Base-by-base conservation (phyloP, 2,888 invertebrate genomes). In the Herminia tarsipennalis region DNA sequence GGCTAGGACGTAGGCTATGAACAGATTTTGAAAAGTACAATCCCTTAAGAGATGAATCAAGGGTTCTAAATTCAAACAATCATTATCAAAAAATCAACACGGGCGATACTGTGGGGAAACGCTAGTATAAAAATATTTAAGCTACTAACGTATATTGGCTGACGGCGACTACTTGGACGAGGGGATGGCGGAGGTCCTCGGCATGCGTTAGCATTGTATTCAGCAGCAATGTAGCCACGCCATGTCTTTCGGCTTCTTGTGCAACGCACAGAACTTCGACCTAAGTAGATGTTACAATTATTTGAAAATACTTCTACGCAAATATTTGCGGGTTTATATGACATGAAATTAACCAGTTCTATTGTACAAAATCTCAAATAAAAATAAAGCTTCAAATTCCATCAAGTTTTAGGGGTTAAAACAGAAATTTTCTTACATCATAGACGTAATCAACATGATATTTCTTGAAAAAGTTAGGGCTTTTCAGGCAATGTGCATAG, bases 211-310 rank as follows among this genome's bases (percentile, higher is more conserved):
- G 72, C 0, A 84, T 85, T 0, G 76, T 67, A 12, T 74, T 58
- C 32, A 92, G 61, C n/a, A 93, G 64, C 22, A 78, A 51, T 1
- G 71, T 75, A 1, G 85, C 92, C 0, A 93, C 79, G 1, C 93
- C 93, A 35, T 87, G 88, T 0, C 85, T 86, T 0, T 90, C 73
- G 34, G 90, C 89, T n/a, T 89, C 85, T 0, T 78, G 63, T 3
- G 86, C 76, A 0, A 93, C 91, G 9, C 89, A 86, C n/a, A 93
- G 43, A 10, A 92, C 78, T 48, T 88, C 82, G 28, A 93, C 78
- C 93, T 93, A 54, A 3, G 10, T 35, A 12, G 12, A 16, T 2
- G 36, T n/a, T 3, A 38, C 9, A 1, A n/a, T n/a, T n/a, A n/a
- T n/a, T n/a, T n/a, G n/a, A n/a, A n/a, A n/a, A n/a, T n/a, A n/a